Evolutionary conservation across 2,113 vertebrate species (phyloP), one percentile per base, ranked within the genome.

Genomic region (Passer montanus): DNA sequence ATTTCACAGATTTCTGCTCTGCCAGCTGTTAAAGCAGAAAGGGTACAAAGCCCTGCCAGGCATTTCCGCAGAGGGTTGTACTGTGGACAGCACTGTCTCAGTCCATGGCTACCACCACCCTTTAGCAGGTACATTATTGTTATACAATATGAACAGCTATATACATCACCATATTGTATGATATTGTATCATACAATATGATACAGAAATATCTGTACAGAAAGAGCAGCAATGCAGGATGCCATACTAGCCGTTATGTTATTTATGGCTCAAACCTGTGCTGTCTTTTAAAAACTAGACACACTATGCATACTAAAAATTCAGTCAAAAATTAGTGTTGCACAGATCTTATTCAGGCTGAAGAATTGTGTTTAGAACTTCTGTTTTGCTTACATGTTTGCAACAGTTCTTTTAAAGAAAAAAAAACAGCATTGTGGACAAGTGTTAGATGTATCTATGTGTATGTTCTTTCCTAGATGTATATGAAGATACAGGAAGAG

Each of bases 381-480:
- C 11, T 64, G 15, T 20, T 46, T 85, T 80, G 11, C 67, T 85
- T 64, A 55, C 41, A 11, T 30, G 13, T 63, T 90, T 95, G 39
- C 46, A 86, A 17, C 3, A 68, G 26, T 24, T 76, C 55, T 58
- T 76, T 43, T 43, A 53, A 94, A 64, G 15, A 50, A 59, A 73
- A 69, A 68, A 73, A 85, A 37, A 16, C 27, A 73, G 6, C 18
- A 21, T 55, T 59, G 27, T 49, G 31, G 33, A 63, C 16, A 70
- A 26, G 19, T 30, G 11, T 41, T 70, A 20, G 37, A 49, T 47
- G 2, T 55, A 47, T 59, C 3, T 56, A 27, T 17, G 4, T 67
- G 6, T 92, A 37, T 67, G 43, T 53, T 94, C 77, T 89, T 81
- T 91, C 44, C 74, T 96, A 97, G 96, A 68, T 76, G 26, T 78